phyloP scores from a whole-genome alignment of 2,888 invertebrate species.

The Lamellibrachia satsuma region DNA sequence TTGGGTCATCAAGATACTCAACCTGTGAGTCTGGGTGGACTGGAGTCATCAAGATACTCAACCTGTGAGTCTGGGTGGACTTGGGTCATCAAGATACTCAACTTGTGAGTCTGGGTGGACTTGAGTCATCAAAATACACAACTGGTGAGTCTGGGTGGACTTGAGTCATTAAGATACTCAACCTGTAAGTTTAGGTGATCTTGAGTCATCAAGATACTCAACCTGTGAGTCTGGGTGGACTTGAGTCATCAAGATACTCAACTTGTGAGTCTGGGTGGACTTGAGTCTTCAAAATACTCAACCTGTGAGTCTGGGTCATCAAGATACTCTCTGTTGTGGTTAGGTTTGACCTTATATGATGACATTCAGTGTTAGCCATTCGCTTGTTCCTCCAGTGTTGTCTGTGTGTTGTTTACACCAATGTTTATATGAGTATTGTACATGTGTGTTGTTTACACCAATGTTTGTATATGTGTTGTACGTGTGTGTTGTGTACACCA shows the following conservation, averaged over 20 bases:
- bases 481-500: background rate
- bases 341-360: background rate
- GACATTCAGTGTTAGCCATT: background rate
- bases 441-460: background rate
- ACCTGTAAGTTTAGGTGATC: background rate
- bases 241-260: conserved; percentile 50
- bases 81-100: background rate
- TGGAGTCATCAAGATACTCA: background rate
- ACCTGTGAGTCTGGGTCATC: background rate
- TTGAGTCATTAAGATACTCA: background rate
- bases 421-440: background rate
- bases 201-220: background rate
- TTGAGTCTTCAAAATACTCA: background rate
- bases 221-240: background rate
- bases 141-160: background rate
- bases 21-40: background rate
- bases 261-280: background rate
- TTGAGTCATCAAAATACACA: conserved; percentile 40
- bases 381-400: background rate
- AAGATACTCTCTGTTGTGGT: background rate
- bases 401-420: background rate
- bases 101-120: background rate
- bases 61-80: too few species aligned
- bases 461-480: too few species aligned
- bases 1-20: background rate